Base-by-base conservation (phyloP, 2,113 vertebrate genomes). In the Azemiops feae region DNA sequence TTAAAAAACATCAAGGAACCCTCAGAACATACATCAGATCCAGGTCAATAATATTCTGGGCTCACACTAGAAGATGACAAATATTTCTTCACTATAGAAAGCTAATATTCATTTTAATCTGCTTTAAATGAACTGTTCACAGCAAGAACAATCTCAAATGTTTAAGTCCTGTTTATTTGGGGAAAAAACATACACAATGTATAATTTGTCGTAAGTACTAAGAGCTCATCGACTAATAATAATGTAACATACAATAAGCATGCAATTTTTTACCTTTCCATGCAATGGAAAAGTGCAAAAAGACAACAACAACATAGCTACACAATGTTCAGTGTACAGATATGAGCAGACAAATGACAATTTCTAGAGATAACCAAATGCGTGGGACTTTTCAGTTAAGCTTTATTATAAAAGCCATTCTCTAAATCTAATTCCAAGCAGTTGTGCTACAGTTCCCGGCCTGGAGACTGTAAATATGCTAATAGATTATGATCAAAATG, bases 61-160 rank as follows among this genome's bases (percentile, higher is more conserved):
- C 4, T 34, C 53, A 88, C 0, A 4, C 5, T 0, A 91, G 94
- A 90, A 91, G 4, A 91, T 55, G n/a, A 1, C 89, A 57, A 34
- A 74, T 81, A 81, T 2, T n/a, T 85, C 4, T 45, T 87, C 2
- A 87, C 58, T 95, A 88, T 4, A 86, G n/a, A 92, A 69, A 93
- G 58, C 11, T 90, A 1, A 20, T 95, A 94, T 58, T 54, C 91
- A 23, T 6, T 47, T 89, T 52, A 43, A 89, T 88, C 93, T 93
- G 53, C 39, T 4, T 81, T 89, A 92, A 93, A 74, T 91, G 2
- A 93, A 4, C 10, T 22, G 69, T 5, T 11, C 57, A 64, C 20
- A 64, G 25, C n/a, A 47, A 87, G 11, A 47, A 81, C 74, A 43
- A 22, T 18, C 74, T 16, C 18, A 43, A 85, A 55, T 8, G 3